Percentiles rank a stretch among this genome's conserved stretches.
phyloP scores from a whole-genome alignment of 2,797 vertebrate genomes.

The Lagocephalus sceleratus region DNA sequence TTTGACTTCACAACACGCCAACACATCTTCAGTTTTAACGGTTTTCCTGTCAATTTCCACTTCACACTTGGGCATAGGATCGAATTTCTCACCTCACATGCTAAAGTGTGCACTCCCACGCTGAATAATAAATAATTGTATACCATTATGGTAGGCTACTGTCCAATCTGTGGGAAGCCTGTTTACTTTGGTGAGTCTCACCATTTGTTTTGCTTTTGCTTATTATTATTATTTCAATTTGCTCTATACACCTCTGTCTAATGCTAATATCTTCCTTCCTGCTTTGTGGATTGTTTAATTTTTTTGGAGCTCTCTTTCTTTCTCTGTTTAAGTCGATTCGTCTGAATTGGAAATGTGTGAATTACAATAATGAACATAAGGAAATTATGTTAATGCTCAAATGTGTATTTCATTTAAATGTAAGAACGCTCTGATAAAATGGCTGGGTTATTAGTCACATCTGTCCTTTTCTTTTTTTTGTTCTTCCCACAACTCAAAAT shows the following conservation, averaged over 20 bases:
- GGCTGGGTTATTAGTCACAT: neutral
- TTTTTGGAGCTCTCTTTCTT: neutral
- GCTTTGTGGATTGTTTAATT: slow-evolving; percentile 3
- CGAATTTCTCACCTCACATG: neutral
- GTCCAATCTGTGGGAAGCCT: slow-evolving; percentile 83
- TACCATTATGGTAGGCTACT: slow-evolving; percentile 80
- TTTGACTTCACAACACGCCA: slow-evolving; percentile 43
- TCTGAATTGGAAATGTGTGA: neutral
- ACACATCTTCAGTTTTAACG: slow-evolving; percentile 41
- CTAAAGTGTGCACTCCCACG: slow-evolving; percentile 10
- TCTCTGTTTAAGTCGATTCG: neutral
- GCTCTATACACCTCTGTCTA: slow-evolving; percentile 1
- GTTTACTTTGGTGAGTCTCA: slow-evolving; percentile 84
- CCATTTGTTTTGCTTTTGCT: neutral
- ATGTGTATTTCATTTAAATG: no score
- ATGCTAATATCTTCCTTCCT: neutral
- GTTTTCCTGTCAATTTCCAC: slow-evolving; percentile 64
- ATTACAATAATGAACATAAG: neutral
- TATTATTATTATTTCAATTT: slow-evolving; percentile 18
- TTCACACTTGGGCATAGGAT: slow-evolving; percentile 12
- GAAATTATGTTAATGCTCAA: neutral
- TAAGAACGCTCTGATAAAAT: neutral
- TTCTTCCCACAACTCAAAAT: neutral
- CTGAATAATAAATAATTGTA: slow-evolving; percentile 42
- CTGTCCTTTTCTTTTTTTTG: no score